Evolutionary conservation across 2,113 vertebrate species (phyloP).

Genomic region (Climacteris rufus): DNA sequence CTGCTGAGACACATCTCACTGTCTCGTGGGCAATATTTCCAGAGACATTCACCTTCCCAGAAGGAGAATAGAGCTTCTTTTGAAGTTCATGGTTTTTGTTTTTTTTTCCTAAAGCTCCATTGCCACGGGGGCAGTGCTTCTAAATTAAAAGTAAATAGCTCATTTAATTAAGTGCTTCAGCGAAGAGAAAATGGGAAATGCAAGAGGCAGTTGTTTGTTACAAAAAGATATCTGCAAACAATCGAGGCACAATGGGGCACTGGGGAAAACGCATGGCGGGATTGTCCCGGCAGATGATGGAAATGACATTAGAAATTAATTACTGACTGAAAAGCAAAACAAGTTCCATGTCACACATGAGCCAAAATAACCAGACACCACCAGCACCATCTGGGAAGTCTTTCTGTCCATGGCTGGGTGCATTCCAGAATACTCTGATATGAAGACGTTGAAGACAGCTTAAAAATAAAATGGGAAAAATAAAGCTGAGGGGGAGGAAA

Average conservation of each 20-base stretch:
- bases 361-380: neutral
- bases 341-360: neutral
- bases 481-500: neutral
- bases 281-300: neutral
- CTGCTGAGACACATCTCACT: neutral
- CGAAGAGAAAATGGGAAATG: neutral
- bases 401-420: neutral
- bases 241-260: neutral
- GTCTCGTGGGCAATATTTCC: neutral
- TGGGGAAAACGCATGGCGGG: neutral
- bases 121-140: slow-evolving; percentile 18
- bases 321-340: slow-evolving; percentile 3
- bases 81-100: neutral
- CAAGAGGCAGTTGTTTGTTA: neutral
- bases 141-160: slow-evolving; percentile 61
- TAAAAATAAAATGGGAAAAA: slow-evolving; percentile 17
- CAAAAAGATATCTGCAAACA: neutral
- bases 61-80: neutral
- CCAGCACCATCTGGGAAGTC: neutral
- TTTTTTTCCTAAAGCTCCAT: neutral
- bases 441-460: neutral
- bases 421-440: neutral
- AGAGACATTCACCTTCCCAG: neutral
- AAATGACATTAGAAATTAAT: slow-evolving; percentile 48
- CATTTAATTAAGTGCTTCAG: slow-evolving; percentile 54